Evolutionary conservation across 2,888 invertebrate genomes (phyloP).

Genomic region (Steromphala cineraria): DNA sequence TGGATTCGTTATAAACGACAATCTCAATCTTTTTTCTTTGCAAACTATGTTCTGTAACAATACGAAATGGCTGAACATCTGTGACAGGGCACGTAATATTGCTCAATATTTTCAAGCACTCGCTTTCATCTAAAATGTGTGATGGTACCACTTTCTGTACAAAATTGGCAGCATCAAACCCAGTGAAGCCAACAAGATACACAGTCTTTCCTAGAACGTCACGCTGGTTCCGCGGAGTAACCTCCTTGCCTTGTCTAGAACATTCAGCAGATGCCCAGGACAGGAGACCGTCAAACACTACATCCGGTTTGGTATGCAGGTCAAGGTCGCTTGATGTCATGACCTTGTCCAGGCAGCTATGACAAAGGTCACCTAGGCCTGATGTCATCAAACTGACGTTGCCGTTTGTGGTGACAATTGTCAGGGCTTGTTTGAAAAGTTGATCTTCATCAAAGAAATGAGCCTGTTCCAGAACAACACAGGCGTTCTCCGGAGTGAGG

Average conservation of each 20-base stretch:
- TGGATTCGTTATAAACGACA: too few relatives aligned
- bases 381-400: not conserved
- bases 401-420: not conserved
- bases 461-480: slow-evolving; percentile 16
- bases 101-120: not conserved
- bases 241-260: not conserved
- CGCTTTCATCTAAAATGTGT: too few relatives aligned
- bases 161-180: too few relatives aligned
- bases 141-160: too few relatives aligned
- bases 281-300: not conserved
- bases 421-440: not conserved
- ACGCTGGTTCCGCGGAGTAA: not conserved
- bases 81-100: too few relatives aligned
- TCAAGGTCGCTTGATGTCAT: not conserved
- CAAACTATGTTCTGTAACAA: too few relatives aligned
- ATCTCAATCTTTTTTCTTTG: too few relatives aligned
- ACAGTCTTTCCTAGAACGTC: not conserved
- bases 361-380: not conserved
- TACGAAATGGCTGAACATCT: too few relatives aligned
- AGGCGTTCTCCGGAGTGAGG: slow-evolving; percentile 1
- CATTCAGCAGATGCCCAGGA: not conserved
- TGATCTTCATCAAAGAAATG: not conserved
- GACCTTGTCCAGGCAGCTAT: not conserved
- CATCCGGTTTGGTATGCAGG: not conserved
- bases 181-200: not conserved